phyloP scores from a whole-genome alignment of 2,113 vertebrate species.

The Eupsittula cactorum region DNA sequence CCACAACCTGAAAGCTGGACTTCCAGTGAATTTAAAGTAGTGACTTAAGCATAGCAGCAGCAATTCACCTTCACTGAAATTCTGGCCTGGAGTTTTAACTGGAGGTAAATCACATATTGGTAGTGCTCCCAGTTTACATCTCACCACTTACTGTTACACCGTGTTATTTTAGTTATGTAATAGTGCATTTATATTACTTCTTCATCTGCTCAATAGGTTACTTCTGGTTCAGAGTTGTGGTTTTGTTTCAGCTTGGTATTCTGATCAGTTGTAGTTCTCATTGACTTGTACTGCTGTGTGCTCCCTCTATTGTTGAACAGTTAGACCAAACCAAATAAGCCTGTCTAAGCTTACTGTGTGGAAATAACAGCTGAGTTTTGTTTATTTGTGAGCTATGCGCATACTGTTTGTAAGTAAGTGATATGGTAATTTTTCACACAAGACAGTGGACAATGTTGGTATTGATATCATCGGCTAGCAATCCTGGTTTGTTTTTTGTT shows the following conservation, averaged over 20 bases:
- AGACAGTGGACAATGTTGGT: not conserved
- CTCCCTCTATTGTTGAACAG: not conserved
- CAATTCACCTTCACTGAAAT: not conserved
- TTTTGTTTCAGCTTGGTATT: not conserved
- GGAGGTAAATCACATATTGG: not conserved
- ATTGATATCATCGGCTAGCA: not conserved
- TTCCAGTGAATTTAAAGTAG: not conserved
- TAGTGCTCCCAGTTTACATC: not conserved
- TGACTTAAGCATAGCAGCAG: not conserved
- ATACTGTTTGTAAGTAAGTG: not conserved
- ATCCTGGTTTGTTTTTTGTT: not conserved
- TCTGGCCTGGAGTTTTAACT: not conserved
- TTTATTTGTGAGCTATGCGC: not conserved
- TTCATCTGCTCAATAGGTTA: not conserved
- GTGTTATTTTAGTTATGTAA: not conserved
- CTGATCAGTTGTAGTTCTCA: not conserved
- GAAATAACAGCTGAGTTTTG: not conserved
- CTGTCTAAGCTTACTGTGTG: not conserved
- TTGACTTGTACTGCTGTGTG: not conserved
- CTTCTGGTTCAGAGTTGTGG: not conserved
- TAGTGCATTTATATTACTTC: not conserved
- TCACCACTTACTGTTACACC: not conserved
- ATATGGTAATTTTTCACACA: not conserved
- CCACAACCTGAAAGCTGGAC: not conserved
- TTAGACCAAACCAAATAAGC: not conserved